A percentile compares a stretch with the other conserved stretches of the same genome.
Evolutionary conservation across 92 coral and sea anemone species (phyloP).

Genomic region (Blastomussa wellsi): DNA sequence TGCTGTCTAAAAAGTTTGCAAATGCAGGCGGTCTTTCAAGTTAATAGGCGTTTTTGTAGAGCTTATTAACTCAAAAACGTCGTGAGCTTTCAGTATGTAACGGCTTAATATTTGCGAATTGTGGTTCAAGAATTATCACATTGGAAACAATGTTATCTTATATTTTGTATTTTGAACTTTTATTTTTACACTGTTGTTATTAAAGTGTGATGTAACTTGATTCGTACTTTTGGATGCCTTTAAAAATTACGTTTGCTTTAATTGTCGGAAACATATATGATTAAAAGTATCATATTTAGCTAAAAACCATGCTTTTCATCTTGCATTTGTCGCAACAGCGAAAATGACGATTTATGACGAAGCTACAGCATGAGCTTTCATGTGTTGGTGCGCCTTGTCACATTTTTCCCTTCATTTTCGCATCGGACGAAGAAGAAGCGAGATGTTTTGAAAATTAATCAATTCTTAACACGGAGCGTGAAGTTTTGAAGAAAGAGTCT

Average conservation of each 20-base stretch:
- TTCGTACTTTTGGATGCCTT: not conserved
- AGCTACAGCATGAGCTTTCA: not conserved
- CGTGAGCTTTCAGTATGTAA: not conserved
- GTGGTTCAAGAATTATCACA: not conserved
- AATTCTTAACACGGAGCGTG: slow-evolving; percentile 1
- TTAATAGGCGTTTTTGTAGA: slow-evolving; percentile 16
- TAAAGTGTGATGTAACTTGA: slow-evolving; percentile 3
- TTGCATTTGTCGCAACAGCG: not conserved
- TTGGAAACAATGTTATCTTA: not conserved
- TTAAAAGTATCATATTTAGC: slow-evolving; percentile 7
- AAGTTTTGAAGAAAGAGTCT: not conserved
- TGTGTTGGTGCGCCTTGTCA: not conserved
- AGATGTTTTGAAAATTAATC: not conserved
- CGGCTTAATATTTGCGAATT: not conserved
- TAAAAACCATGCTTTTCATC: not conserved
- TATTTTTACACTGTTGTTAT: not conserved
- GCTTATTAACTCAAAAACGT: slow-evolving; percentile 4
- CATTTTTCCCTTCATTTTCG: not conserved
- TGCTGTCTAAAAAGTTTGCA: too few relatives aligned
- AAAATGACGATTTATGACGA: not conserved
- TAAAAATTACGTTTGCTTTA: not conserved
- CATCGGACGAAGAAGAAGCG: not conserved
- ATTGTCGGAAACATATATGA: not conserved
- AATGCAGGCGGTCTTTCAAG: slow-evolving; percentile 16
- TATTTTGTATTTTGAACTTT: not conserved